Conservation (phyloP, 2,113 vertebrate species). For the Oreochromis tanganicae region DNA sequence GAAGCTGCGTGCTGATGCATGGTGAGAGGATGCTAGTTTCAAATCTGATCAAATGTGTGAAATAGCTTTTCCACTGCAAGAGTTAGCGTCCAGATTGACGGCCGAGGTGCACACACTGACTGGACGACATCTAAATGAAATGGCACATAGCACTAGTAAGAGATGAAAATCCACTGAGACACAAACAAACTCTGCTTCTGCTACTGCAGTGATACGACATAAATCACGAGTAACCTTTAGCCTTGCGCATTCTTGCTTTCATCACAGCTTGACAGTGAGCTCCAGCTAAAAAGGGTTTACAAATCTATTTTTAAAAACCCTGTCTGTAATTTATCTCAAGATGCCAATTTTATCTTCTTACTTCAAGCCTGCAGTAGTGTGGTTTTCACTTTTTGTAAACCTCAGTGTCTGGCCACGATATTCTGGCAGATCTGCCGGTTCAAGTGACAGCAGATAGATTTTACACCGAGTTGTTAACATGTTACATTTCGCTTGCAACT, state of each 20-base stretch:
- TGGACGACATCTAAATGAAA: background rate
- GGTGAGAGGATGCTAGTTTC: conserved; percentile 5
- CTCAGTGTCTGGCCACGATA: conserved; percentile 34
- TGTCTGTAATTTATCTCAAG: conserved; percentile 66
- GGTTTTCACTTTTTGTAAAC: conserved; percentile 43
- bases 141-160: background rate
- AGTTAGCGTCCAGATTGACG: background rate
- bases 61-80: background rate
- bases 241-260: conserved; percentile 23
- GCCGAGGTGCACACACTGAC: background rate
- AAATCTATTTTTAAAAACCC: conserved; percentile 60
- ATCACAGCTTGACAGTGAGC: conserved; percentile 9
- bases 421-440: conserved; percentile 11
- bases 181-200: conserved; percentile 2
- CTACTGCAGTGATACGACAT: background rate
- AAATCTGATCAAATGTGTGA: conserved; percentile 8
- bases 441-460: background rate
- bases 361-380: conserved; percentile 56
- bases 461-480: background rate
- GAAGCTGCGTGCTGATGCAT: background rate
- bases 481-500: background rate
- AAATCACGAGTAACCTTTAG: conserved; percentile 23
- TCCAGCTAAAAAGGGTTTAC: conserved; percentile 40
- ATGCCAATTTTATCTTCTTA: conserved; percentile 45
- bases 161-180: background rate